These are phyloP conservation scores for Pollicipes pollicipes DNA, from an alignment of 1,140 invertebrate species.

Conservation along the genomic window DNA sequence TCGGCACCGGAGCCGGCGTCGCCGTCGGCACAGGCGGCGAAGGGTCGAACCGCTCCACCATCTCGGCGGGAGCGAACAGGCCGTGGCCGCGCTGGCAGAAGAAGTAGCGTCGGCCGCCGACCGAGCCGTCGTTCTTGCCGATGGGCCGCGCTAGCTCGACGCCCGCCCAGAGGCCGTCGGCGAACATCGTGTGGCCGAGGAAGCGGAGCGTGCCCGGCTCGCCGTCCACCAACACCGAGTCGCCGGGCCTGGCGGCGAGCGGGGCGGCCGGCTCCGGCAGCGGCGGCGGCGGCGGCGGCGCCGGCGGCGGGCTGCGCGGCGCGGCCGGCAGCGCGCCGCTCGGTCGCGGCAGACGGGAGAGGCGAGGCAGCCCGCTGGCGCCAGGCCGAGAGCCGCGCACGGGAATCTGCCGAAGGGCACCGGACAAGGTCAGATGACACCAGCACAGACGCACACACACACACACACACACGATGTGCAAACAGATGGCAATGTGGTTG, in stretches of 20 bases:
- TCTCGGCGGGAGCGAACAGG: conserved; percentile 55
- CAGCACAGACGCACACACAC: too few relatives aligned
- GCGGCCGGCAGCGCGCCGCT: neutral
- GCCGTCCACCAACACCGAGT: conserved; percentile 32
- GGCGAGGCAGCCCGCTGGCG: neutral
- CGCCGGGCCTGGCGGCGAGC: conserved; percentile 18
- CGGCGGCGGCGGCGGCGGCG: too few relatives aligned
- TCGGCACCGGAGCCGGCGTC: neutral
- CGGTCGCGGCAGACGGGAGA: neutral
- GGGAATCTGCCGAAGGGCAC: neutral
- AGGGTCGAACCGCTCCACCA: conserved; percentile 34
- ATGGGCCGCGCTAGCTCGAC: conserved; percentile 34
- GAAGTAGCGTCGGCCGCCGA: conserved; percentile 33
- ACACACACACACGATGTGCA: neutral
- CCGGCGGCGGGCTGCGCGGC: too few relatives aligned
- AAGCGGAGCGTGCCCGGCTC: conserved; percentile 36
- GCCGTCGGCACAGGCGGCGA: too few relatives aligned
- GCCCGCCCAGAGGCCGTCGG: conserved; percentile 35
- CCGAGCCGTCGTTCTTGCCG: conserved; percentile 39
- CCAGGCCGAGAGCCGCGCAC: neutral
- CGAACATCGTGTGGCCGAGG: conserved; percentile 37
- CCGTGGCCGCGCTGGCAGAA: conserved; percentile 27
- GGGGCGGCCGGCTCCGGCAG: neutral
- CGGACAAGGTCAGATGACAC: too few relatives aligned
- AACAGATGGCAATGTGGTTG: too few relatives aligned